These are phyloP conservation scores for Aphelocoma coerulescens DNA, from an alignment of 2,113 vertebrate species.

Conservation along the genomic window DNA sequence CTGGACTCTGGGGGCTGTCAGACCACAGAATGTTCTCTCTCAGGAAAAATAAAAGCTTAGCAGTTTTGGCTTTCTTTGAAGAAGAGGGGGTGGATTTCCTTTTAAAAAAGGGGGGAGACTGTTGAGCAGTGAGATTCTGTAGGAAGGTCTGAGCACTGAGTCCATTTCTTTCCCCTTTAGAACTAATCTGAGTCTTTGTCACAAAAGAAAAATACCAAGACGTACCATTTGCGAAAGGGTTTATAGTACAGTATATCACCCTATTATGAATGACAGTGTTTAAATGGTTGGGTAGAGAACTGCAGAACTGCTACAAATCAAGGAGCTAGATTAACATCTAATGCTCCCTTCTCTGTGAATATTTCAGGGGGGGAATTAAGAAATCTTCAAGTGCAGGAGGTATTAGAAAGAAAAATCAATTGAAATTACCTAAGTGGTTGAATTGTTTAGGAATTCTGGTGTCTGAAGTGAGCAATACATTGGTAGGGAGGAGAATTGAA, in stretches of 20 bases:
- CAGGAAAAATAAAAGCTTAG: background rate
- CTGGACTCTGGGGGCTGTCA: background rate
- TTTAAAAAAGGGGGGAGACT: background rate
- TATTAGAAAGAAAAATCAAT: background rate
- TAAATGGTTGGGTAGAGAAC: conserved; percentile 67
- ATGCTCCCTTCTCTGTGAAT: background rate
- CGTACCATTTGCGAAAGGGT: conserved; percentile 10
- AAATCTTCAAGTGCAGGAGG: background rate
- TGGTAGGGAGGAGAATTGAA: accelerated
- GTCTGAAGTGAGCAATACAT: background rate
- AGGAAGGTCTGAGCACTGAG: background rate
- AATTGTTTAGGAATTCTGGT: background rate
- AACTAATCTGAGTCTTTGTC: conserved; percentile 26
- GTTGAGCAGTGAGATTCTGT: background rate
- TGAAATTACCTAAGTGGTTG: background rate
- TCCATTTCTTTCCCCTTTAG: background rate
- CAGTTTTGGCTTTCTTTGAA: background rate
- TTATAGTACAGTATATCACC: conserved; percentile 66
- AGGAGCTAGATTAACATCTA: conserved; percentile 36
- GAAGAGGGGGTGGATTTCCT: background rate
- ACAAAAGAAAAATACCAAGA: conserved; percentile 60
- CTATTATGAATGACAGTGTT: conserved; percentile 65
- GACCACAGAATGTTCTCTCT: background rate
- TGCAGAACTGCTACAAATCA: conserved; percentile 58
- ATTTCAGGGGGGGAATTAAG: background rate